Evolutionary conservation across 2,888 invertebrate species (phyloP).

Genomic region (Linnaemya vulpina): DNA sequence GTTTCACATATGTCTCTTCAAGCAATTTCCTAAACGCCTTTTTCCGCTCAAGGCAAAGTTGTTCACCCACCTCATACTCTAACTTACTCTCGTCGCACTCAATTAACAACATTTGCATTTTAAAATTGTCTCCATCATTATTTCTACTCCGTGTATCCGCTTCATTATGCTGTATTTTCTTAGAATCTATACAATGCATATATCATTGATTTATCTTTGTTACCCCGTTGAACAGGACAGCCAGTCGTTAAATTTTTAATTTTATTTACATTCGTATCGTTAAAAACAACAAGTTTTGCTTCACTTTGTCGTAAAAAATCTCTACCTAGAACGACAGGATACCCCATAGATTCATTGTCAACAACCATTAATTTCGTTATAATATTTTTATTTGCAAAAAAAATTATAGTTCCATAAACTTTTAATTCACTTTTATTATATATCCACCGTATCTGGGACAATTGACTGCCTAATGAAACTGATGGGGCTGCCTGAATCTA

Average conservation of each 20-base stretch:
- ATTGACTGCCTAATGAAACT: slow-evolving; percentile 50
- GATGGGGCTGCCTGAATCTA: slow-evolving; percentile 70
- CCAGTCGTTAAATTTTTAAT: background rate
- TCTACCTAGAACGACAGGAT: slow-evolving; percentile 43
- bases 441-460: slow-evolving; percentile 45
- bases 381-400: too few relatives aligned
- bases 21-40: slow-evolving; percentile 22
- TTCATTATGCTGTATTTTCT: background rate
- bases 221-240: background rate
- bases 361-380: slow-evolving; percentile 40
- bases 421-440: slow-evolving; percentile 66
- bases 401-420: slow-evolving; percentile 54
- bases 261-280: background rate
- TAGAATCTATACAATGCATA: background rate
- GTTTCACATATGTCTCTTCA: slow-evolving; percentile 8
- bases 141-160: background rate
- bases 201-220: background rate
- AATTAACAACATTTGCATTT: slow-evolving; percentile 31
- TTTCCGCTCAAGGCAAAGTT: slow-evolving; percentile 2
- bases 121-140: slow-evolving; percentile 17
- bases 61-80: slow-evolving; percentile 21
- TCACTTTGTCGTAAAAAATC: slow-evolving; percentile 38
- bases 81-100: slow-evolving; percentile 3
- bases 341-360: slow-evolving; percentile 51
- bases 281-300: slow-evolving; percentile 22